A percentile compares a stretch with the other conserved stretches of the same genome.
phyloP scores from a whole-genome alignment of 2,113 vertebrate genomes.

The Pyrgilauda ruficollis region DNA sequence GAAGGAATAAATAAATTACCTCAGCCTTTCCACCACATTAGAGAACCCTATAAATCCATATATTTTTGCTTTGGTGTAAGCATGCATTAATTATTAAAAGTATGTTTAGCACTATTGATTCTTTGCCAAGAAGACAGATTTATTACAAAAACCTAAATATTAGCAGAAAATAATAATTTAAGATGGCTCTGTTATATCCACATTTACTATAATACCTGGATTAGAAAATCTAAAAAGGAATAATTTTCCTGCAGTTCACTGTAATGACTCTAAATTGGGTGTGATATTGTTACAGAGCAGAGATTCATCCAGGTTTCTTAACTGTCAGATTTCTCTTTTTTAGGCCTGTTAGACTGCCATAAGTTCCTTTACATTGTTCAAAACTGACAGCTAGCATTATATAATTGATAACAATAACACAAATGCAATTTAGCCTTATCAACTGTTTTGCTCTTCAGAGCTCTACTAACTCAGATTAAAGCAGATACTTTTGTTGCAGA shows the following conservation, averaged over 20 bases:
- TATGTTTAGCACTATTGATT: background rate
- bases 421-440: background rate
- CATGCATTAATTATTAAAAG: background rate
- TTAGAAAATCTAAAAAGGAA: background rate
- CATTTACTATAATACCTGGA: background rate
- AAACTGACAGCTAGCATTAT: background rate
- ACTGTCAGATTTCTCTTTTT: background rate
- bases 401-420: background rate
- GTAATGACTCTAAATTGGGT: background rate
- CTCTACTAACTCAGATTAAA: background rate
- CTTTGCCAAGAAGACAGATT: background rate
- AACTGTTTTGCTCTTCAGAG: background rate
- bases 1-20: background rate
- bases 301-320: background rate
- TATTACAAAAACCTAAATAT: background rate
- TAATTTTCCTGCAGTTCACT: background rate
- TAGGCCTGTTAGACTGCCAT: background rate
- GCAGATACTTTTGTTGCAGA: background rate
- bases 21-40: background rate
- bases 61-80: background rate
- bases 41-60: background rate
- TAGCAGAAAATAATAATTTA: background rate
- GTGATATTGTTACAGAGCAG: background rate
- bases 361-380: background rate
- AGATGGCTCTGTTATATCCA: background rate